Percentiles rank a stretch among this genome's conserved stretches.
These are phyloP conservation scores for Tychaedon coryphoeus DNA, from an alignment of 2,113 vertebrate genomes.

Conservation along the genomic window DNA sequence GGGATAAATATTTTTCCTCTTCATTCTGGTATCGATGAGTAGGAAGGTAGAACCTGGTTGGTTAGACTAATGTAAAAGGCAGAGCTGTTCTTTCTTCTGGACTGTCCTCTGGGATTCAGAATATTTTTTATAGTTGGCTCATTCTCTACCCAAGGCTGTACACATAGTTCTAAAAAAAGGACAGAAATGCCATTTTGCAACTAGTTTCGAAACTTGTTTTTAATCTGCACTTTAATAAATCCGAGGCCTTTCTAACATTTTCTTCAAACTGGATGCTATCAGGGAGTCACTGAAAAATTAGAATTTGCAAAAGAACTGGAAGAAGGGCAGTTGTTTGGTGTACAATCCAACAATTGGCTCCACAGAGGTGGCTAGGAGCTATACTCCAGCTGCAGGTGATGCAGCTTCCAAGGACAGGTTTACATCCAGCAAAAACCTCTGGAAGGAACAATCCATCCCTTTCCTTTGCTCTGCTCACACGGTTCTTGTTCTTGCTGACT, in stretches of 20 bases:
- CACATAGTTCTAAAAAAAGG: not conserved
- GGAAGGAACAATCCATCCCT: not conserved
- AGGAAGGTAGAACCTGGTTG: not conserved
- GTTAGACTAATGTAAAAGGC: not conserved
- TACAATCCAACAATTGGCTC: not conserved
- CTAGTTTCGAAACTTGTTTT: conserved; percentile 20
- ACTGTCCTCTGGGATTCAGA: not conserved
- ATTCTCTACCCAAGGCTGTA: not conserved
- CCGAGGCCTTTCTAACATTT: conserved; percentile 3
- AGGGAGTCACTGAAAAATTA: not conserved
- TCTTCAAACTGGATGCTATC: not conserved
- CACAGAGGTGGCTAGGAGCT: not conserved
- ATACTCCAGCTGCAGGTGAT: not conserved
- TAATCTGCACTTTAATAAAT: not conserved
- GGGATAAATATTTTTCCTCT: conserved; percentile 13
- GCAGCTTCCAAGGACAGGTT: not conserved
- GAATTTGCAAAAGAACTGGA: not conserved
- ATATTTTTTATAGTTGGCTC: not conserved
- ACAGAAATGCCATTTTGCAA: conserved; percentile 38
- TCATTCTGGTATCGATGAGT: not conserved
- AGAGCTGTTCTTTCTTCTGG: not conserved
- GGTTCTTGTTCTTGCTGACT: not conserved
- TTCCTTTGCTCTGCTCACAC: not conserved
- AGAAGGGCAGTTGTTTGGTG: not conserved
- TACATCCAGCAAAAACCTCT: not conserved